A percentile compares a stretch with the other conserved stretches of the same genome.
Evolutionary conservation across 2,888 invertebrate species (phyloP).

Genomic region (Cerastoderma edule): DNA sequence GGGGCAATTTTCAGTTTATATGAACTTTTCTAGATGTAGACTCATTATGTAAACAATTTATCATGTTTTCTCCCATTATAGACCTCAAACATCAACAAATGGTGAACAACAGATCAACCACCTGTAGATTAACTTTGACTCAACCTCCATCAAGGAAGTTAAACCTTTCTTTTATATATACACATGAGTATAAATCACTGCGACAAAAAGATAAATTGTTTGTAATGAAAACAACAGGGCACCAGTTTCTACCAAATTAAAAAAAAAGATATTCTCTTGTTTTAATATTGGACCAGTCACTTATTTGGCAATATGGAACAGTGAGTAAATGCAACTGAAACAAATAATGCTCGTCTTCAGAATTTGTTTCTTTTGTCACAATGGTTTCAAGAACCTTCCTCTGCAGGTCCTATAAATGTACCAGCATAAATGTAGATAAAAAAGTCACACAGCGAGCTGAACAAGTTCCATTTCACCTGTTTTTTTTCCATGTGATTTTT

Average conservation of each 20-base stretch:
- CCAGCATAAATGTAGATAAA: no score
- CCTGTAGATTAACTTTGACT: not conserved
- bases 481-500: no score
- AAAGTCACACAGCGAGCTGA: no score
- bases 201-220: slow-evolving; percentile 2
- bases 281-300: no score
- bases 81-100: not conserved
- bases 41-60: not conserved
- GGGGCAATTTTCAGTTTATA: not conserved
- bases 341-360: not conserved
- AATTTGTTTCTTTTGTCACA: slow-evolving; percentile 2
- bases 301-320: no score
- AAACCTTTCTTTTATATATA: not conserved
- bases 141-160: not conserved
- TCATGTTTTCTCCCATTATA: not conserved
- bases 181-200: slow-evolving; percentile 8
- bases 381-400: not conserved
- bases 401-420: no score
- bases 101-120: not conserved
- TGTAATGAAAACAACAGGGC: no score
- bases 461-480: no score
- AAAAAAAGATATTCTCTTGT: no score
- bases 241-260: no score
- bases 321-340: no score
- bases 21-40: not conserved